These are phyloP conservation scores for Zosterops hypoxanthus DNA, from an alignment of 2,113 vertebrate species.

Conservation along the genomic window DNA sequence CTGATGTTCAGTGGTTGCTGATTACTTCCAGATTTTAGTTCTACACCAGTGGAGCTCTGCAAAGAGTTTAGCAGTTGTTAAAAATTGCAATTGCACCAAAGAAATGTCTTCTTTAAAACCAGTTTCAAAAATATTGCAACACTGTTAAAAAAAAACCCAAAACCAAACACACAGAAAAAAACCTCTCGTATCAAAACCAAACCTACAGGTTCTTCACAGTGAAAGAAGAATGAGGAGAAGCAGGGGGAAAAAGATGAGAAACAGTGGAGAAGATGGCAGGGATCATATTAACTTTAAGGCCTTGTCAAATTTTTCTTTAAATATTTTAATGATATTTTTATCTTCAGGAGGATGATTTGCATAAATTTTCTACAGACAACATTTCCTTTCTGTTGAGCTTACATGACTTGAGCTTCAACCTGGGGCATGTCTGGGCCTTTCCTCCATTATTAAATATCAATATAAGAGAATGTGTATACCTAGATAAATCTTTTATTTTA, in stretches of 20 bases:
- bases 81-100: slow-evolving; percentile 78
- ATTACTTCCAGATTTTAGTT: slow-evolving; percentile 99
- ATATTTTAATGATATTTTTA: background rate
- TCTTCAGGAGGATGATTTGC: background rate
- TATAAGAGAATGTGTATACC: background rate
- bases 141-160: background rate
- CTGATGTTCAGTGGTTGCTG: slow-evolving; percentile 91
- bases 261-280: background rate
- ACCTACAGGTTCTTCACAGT: background rate
- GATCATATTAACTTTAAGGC: background rate
- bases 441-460: background rate
- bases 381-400: background rate
- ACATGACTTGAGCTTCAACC: background rate
- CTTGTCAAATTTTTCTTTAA: background rate
- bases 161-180: background rate
- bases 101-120: slow-evolving; percentile 69
- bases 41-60: slow-evolving; percentile 88
- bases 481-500: background rate
- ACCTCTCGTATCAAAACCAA: background rate
- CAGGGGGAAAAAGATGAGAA: background rate
- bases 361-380: background rate
- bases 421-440: background rate
- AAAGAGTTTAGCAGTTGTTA: slow-evolving; percentile 86
- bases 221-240: background rate
- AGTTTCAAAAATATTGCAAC: slow-evolving; percentile 49